Conservation (phyloP, 53 echinoderm and acorn worm species). For the Zoroaster sp. region DNA sequence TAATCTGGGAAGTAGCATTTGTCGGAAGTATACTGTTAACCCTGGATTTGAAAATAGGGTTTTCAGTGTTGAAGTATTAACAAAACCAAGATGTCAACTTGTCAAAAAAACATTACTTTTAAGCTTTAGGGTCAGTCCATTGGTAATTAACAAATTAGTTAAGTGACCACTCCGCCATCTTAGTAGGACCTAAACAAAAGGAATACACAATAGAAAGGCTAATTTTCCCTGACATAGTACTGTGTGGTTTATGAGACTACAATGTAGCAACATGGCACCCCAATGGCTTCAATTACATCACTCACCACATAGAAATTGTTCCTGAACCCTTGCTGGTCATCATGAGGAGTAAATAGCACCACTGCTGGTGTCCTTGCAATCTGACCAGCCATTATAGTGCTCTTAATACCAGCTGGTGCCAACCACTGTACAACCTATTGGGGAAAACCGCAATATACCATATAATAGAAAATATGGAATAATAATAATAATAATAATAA, state of each 20-base stretch:
- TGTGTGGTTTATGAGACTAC: not conserved
- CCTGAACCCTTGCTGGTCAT: slow-evolving; percentile 45
- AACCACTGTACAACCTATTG: slow-evolving; percentile 77
- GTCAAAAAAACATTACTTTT: too few species aligned
- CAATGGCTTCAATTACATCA: not conserved
- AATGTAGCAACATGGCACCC: not conserved
- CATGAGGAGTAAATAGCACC: slow-evolving; percentile 71
- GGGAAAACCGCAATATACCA: not conserved
- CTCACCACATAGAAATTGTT: slow-evolving; percentile 85
- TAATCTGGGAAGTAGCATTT: too few species aligned
- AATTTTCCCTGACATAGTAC: too few species aligned
- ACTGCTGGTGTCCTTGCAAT: slow-evolving; percentile 62
- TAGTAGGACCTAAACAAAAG: too few species aligned
- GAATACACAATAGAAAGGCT: too few species aligned
- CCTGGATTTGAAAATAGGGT: too few species aligned
- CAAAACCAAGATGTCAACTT: too few species aligned
- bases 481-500: not conserved
- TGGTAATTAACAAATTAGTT: too few species aligned
- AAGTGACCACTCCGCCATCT: too few species aligned
- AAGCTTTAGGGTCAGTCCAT: too few species aligned
- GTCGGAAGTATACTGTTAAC: too few species aligned
- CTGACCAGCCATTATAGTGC: slow-evolving; percentile 78
- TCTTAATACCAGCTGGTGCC: slow-evolving; percentile 81
- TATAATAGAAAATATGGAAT: not conserved
- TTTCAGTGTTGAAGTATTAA: too few species aligned